Percentiles rank a stretch among this genome's conserved stretches.
Evolutionary conservation across 2,888 invertebrate species (phyloP).

Genomic region (Tipula lateralis): DNA sequence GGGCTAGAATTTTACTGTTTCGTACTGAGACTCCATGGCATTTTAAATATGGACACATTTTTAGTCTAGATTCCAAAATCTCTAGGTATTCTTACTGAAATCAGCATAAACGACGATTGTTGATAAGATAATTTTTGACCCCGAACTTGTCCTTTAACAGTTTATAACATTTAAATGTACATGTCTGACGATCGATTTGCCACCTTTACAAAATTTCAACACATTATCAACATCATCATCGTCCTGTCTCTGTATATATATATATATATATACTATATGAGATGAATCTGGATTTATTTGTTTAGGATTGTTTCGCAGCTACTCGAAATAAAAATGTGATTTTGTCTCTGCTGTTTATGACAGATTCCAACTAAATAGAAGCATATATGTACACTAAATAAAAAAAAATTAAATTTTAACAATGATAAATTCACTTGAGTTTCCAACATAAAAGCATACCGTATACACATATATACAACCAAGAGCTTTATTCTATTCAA

Average conservation of each 20-base stretch:
- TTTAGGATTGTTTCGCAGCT: background rate
- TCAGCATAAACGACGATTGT: too few species aligned
- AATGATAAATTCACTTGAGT: conserved; percentile 24
- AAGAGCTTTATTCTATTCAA: background rate
- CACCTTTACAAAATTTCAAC: background rate
- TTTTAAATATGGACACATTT: too few species aligned
- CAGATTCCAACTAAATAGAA: background rate
- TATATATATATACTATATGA: background rate
- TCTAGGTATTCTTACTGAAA: too few species aligned
- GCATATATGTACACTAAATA: background rate
- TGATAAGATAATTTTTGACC: too few species aligned
- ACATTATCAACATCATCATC: background rate
- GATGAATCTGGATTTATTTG: background rate
- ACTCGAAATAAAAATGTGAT: background rate
- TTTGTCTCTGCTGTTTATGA: background rate
- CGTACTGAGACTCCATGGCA: too few species aligned
- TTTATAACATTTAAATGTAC: background rate
- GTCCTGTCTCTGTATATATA: too few species aligned
- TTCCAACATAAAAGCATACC: background rate
- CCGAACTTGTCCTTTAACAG: too few species aligned
- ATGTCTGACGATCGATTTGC: background rate
- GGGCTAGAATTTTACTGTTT: too few species aligned
- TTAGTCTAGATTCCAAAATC: too few species aligned
- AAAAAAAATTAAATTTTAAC: conserved; percentile 19
- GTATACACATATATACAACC: background rate